Conservation (phyloP, 2,888 invertebrate species). For the Diarsia brunnea region DNA sequence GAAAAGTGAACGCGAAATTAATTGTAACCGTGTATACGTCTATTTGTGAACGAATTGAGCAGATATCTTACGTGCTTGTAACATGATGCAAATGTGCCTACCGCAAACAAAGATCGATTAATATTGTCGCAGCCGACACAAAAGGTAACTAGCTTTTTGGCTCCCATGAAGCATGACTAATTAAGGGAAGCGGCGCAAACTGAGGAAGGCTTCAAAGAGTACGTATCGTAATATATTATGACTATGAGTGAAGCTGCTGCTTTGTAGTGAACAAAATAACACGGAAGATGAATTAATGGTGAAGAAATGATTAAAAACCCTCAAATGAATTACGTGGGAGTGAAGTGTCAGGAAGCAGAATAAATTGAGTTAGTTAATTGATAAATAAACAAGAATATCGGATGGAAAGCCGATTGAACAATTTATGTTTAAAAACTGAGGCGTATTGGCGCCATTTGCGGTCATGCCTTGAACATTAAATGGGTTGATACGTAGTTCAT, state of each 20-base stretch:
- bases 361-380: neutral
- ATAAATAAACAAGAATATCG: neutral
- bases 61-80: slow-evolving; percentile 33
- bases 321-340: no score
- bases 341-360: neutral
- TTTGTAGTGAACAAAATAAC: slow-evolving; percentile 7
- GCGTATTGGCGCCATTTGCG: neutral
- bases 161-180: slow-evolving; percentile 34
- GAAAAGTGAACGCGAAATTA: slow-evolving; percentile 37
- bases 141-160: slow-evolving; percentile 36
- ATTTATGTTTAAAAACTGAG: neutral
- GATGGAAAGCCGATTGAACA: slow-evolving; percentile 2
- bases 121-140: slow-evolving; percentile 20
- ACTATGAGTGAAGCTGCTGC: neutral
- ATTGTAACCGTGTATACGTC: slow-evolving; percentile 10
- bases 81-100: slow-evolving; percentile 19
- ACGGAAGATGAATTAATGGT: neutral
- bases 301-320: neutral
- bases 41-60: slow-evolving; percentile 17
- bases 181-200: slow-evolving; percentile 27
- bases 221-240: neutral
- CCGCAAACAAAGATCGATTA: slow-evolving; percentile 39
- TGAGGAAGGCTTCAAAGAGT: slow-evolving; percentile 23
- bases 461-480: slow-evolving; percentile 4
- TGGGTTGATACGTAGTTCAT: slow-evolving; percentile 29